These are phyloP conservation scores for Mechanitis messenoides DNA, from an alignment of 2,888 invertebrate genomes.

Conservation along the genomic window DNA sequence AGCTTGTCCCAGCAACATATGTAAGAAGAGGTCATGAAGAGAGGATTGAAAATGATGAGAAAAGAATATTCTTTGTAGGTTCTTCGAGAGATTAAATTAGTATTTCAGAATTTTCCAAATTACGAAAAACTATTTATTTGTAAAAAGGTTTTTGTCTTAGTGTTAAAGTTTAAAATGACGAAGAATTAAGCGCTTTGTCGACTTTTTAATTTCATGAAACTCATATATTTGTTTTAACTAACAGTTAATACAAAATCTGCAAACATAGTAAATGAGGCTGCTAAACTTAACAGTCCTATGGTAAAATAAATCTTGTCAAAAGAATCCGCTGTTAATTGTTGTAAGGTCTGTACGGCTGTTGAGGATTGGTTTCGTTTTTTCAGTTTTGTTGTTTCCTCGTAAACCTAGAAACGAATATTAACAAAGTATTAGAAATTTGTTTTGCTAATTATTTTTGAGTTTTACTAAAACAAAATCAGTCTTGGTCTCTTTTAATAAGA, in stretches of 20 bases:
- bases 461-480: neutral
- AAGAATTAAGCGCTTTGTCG: neutral
- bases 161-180: too few species aligned
- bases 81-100: neutral
- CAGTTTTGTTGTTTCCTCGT: constrained; percentile 27
- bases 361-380: constrained; percentile 21
- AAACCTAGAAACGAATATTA: neutral
- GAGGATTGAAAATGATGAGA: neutral
- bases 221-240: constrained; percentile 9
- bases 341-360: constrained; percentile 2
- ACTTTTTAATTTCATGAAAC: neutral
- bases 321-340: neutral
- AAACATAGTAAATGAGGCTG: constrained; percentile 36
- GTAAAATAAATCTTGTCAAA: constrained; percentile 39
- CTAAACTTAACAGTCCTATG: constrained; percentile 38
- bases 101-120: too few species aligned
- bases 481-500: neutral
- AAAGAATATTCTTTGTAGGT: neutral
- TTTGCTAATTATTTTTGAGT: neutral
- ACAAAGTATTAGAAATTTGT: neutral
- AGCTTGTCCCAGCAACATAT: neutral
- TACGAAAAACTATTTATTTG: too few species aligned
- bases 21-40: neutral
- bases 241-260: constrained; percentile 35
- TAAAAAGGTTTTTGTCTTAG: too few species aligned